Base-by-base conservation (phyloP, 2,888 invertebrate genomes). In the Euplexia lucipara region DNA sequence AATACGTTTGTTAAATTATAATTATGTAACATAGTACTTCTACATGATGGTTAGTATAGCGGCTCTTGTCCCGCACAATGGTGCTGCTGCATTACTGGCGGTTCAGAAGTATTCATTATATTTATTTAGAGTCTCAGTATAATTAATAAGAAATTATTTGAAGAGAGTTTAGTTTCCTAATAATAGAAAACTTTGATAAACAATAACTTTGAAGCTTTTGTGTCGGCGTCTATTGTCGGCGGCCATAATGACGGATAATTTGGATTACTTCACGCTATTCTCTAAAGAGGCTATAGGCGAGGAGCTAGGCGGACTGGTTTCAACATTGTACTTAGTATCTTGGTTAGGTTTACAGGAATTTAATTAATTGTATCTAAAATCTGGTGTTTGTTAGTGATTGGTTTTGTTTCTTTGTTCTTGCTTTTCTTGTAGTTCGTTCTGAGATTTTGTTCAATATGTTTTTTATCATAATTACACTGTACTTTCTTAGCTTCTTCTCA, bases 141-240 rank as follows among this genome's bases (percentile, higher is more conserved):
- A 62, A 69, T 73, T 73, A 75, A 63, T 63, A 63, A 51, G 45
- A 54, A 58, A 59, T 63, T 75, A 58, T 75, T 63, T 39, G 34
- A 47, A 51, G 37, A 72, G 26, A 16, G 54, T 75, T 54, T 60
- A 58, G 62, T 58, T 69, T 59, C 20, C 30, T 32, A 59, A 70
- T 75, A 73, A 75, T 41, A 56, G 58, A 52, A 64, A 73, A 73
- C 54, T 73, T 75, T 42, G 8, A 35, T 42, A 54, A 71, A 61
- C 61, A 71, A 71, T 71, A 60, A 52, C 45, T 48, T 32, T 6
- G 30, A 30, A 20, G 44, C 75, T 64, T 68, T 73, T 75, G 73
- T 75, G 51, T 26, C n/a, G n/a, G 18, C 35, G 47, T 48, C 51
- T 48, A 75, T 75, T 75, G 75, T 73, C 12, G 41, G 26, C 20